phyloP scores from a whole-genome alignment of 2,113 vertebrate genomes.

The Sminthopsis crassicaudata region DNA sequence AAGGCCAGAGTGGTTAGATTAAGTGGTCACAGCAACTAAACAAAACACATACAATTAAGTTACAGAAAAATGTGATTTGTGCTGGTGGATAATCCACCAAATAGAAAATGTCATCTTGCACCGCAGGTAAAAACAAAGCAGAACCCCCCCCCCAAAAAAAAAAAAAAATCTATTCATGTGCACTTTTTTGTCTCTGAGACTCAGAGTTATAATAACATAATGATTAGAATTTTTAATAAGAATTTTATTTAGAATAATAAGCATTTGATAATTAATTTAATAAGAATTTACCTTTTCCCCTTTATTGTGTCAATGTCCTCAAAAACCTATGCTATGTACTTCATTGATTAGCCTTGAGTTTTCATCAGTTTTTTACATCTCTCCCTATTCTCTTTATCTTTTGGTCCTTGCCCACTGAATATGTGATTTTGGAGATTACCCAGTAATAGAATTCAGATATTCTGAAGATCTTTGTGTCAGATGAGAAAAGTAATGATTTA shows the following conservation, averaged over 20 bases:
- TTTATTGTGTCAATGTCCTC: neutral
- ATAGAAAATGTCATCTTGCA: neutral
- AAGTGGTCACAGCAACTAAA: neutral
- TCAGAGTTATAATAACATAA: neutral
- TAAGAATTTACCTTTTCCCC: neutral
- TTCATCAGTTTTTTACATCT: neutral
- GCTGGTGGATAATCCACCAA: neutral
- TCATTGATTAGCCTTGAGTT: neutral
- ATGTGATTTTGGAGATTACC: neutral
- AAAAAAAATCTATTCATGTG: neutral
- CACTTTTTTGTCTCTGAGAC: neutral
- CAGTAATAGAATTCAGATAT: neutral
- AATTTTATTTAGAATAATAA: too few relatives aligned
- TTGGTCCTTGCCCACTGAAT: neutral
- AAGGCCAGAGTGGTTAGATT: neutral
- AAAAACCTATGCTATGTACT: neutral
- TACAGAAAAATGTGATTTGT: neutral
- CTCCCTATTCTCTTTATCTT: neutral
- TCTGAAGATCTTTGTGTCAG: neutral
- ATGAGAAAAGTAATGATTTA: neutral
- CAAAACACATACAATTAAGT: neutral
- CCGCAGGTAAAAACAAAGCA: neutral
- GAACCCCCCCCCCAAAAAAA: too few relatives aligned
- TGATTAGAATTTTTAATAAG: neutral
- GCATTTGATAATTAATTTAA: too few relatives aligned